Percentiles rank a stretch among this genome's conserved stretches.
phyloP scores from a whole-genome alignment of 2,888 invertebrate genomes.

The Lycophotia porphyrea region DNA sequence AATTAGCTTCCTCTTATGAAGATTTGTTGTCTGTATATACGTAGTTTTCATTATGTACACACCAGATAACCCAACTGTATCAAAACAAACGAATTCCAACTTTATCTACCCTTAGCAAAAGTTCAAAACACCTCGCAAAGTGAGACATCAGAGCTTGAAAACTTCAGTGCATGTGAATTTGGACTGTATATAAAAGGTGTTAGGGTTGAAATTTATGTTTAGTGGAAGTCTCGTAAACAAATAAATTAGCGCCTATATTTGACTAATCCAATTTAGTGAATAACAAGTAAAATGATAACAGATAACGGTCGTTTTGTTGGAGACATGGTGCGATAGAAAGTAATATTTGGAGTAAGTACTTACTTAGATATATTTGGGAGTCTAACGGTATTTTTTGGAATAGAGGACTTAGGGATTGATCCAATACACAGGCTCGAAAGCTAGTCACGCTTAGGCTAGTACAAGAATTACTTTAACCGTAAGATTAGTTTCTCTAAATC shows the following conservation, averaged over 20 bases:
- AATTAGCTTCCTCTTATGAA: slow-evolving; percentile 81
- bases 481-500: not conserved
- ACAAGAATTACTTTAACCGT: not conserved
- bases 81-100: slow-evolving; percentile 38
- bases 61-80: slow-evolving; percentile 30
- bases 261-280: slow-evolving; percentile 65
- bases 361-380: not conserved
- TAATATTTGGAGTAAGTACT: not conserved
- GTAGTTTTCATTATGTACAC: slow-evolving; percentile 55
- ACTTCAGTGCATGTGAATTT: slow-evolving; percentile 14
- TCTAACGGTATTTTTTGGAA: not conserved
- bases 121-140: slow-evolving; percentile 2
- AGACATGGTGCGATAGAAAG: not conserved
- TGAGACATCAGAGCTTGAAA: not conserved
- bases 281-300: slow-evolving; percentile 60
- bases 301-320: slow-evolving; percentile 43
- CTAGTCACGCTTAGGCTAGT: not conserved
- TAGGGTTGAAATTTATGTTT: slow-evolving; percentile 28
- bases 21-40: slow-evolving; percentile 72
- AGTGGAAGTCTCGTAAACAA: slow-evolving; percentile 47
- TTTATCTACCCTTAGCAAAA: slow-evolving; percentile 7
- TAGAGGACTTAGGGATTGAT: not conserved
- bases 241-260: slow-evolving; percentile 61
- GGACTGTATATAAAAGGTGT: not conserved
- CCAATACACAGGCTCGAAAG: too few relatives aligned